Percentiles rank a stretch among this genome's conserved stretches.
Conservation (phyloP, 1,140 invertebrate genomes). For the Teleopsis dalmanni region DNA sequence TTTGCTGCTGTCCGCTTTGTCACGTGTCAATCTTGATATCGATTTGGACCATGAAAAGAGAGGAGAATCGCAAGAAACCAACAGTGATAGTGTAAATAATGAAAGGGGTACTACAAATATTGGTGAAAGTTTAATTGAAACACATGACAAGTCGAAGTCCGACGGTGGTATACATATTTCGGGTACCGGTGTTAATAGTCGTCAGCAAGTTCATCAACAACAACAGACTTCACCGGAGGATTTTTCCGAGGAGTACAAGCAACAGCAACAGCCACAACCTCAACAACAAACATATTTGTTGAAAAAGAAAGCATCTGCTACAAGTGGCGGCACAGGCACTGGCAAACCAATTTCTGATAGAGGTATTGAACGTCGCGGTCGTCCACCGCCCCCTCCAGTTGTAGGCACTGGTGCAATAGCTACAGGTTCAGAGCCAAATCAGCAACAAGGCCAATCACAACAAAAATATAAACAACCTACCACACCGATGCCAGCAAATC, state of each 20-base stretch:
- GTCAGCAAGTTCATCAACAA: conserved; percentile 40
- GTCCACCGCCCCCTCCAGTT: conserved; percentile 25
- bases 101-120: conserved; percentile 24
- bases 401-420: conserved; percentile 16
- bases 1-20: conserved; percentile 33
- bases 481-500: conserved; percentile 26
- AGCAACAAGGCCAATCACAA: conserved; percentile 23
- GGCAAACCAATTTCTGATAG: conserved; percentile 35
- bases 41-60: conserved; percentile 15
- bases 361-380: conserved; percentile 36
- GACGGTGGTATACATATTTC: neutral
- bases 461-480: conserved; percentile 33
- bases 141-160: neutral
- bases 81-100: conserved; percentile 45
- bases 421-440: conserved; percentile 29
- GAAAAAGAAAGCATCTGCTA: conserved; percentile 16
- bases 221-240: conserved; percentile 42
- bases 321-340: conserved; percentile 21
- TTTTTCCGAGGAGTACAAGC: conserved; percentile 34
- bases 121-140: neutral
- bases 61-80: conserved; percentile 18
- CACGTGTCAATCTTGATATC: conserved; percentile 23
- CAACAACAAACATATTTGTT: conserved; percentile 18
- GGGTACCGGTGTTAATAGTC: conserved; percentile 16
- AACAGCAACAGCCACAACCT: conserved; percentile 12